Evolutionary conservation across 2,888 invertebrate genomes (phyloP).

Genomic region (Eledona agricola): DNA sequence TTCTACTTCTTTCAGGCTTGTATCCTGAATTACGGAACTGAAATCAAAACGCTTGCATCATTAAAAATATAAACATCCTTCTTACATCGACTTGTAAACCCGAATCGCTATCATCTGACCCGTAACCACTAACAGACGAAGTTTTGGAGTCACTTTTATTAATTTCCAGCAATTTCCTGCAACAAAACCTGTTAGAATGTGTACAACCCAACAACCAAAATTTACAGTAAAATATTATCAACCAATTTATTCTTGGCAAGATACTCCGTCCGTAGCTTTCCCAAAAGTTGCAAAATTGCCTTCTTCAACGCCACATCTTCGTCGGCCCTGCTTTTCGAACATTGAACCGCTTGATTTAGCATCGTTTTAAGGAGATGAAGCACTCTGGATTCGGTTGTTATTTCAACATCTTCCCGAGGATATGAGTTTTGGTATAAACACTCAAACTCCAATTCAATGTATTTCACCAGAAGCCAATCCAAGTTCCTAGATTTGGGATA

Average conservation of each 20-base stretch:
- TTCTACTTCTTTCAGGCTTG: too few relatives aligned
- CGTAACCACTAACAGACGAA: conserved; percentile 24
- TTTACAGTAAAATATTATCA: conserved; percentile 25
- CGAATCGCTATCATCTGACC: conserved; percentile 30
- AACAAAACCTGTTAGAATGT: conserved; percentile 1
- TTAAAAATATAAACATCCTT: conserved; percentile 1
- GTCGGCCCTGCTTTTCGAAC: not conserved
- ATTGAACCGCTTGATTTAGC: conserved; percentile 15
- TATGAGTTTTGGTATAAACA: conserved; percentile 15
- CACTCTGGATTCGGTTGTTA: conserved; percentile 17
- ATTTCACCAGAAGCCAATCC: conserved; percentile 24
- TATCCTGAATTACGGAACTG: conserved; percentile 5
- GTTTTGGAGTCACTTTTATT: not conserved
- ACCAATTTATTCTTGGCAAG: conserved; percentile 16
- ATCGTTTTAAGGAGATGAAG: conserved; percentile 21
- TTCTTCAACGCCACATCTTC: conserved; percentile 7
- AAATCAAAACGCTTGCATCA: not conserved
- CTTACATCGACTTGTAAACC: conserved; percentile 30
- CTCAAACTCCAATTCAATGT: conserved; percentile 33
- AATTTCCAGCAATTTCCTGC: conserved; percentile 16
- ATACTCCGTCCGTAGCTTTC: conserved; percentile 11
- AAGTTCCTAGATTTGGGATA: conserved; percentile 28
- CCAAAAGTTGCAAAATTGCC: conserved; percentile 14
- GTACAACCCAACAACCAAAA: not conserved
- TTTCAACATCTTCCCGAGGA: conserved; percentile 5